Evolutionary conservation across 2,113 vertebrate genomes (phyloP), one percentile per base, ranked within the genome.

Genomic region (Chionodraco myersi): DNA sequence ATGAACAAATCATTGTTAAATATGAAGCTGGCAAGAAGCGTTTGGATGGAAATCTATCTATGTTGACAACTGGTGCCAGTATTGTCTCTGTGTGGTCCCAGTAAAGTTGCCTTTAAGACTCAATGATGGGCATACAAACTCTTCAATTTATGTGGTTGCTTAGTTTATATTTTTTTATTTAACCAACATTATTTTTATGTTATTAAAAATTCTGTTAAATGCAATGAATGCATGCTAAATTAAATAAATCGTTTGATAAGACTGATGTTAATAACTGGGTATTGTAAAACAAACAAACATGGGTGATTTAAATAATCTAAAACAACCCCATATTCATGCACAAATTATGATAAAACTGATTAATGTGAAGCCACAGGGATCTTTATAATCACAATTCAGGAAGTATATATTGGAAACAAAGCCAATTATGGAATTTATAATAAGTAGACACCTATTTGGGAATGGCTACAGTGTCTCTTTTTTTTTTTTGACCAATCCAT

Each of bases 401-500:
- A 67, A 72, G 72, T 58, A 63, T 56, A 63, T 34, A 58, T 9
- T 78, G 52, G 11, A 63, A 47, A n/a, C 5, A n/a, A 34, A 49
- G 57, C 34, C 53, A 53, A 64, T 71, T 65, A 41, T 74, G 26
- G 3, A 44, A 51, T 47, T 13, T 68, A 53, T 18, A 70, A n/a
- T n/a, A n/a, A n/a, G n/a, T n/a, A n/a, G 18, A 69, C 53, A 67
- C 23, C 54, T 63, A 26, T 67, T 34, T 51, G 49, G 3, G 2
- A 69, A 49, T 45, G 70, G 68, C 54, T 67, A 60, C 57, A 75
- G 36, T 82, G 64, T 15, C 30, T 30, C 3, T 30, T 30, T 30
- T 30, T 30, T 30, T 18, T 18, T 79, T 88, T 44, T 49, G n/a
- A 76, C 51, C 52, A 52, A n/a, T 88, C 53, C 5, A 59, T 56